phyloP scores from a whole-genome alignment of 2,888 invertebrate genomes.

The Machimus rusticus region DNA sequence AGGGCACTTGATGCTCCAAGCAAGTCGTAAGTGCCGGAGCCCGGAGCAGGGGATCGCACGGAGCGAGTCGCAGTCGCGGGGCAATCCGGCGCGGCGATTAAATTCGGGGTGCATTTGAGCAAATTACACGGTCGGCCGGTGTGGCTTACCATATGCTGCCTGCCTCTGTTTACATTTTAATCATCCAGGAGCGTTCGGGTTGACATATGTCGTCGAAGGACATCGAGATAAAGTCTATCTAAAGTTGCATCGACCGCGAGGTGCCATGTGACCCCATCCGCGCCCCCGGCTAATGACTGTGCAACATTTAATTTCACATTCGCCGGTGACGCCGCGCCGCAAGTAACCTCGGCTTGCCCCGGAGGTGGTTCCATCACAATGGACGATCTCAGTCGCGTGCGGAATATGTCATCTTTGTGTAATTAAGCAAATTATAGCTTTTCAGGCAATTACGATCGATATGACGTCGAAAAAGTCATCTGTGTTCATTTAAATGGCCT shows the following conservation, averaged over 20 bases:
- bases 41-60: neutral
- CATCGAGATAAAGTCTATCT: slow-evolving; percentile 38
- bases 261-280: slow-evolving; percentile 4
- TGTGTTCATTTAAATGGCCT: slow-evolving; percentile 10
- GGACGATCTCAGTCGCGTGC: slow-evolving; percentile 4
- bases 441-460: neutral
- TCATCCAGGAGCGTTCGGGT: slow-evolving; percentile 12
- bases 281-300: slow-evolving; percentile 22
- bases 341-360: slow-evolving; percentile 3
- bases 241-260: slow-evolving; percentile 27
- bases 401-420: slow-evolving; percentile 21
- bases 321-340: neutral
- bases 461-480: slow-evolving; percentile 12
- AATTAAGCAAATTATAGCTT: slow-evolving; percentile 33
- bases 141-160: slow-evolving; percentile 22
- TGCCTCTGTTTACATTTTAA: slow-evolving; percentile 39
- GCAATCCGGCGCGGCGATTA: neutral
- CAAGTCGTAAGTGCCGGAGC: neutral
- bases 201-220: slow-evolving; percentile 31
- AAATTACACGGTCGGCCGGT: slow-evolving; percentile 29
- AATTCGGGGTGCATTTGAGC: slow-evolving; percentile 35
- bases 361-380: slow-evolving; percentile 35
- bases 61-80: neutral
- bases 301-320: slow-evolving; percentile 39
- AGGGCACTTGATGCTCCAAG: slow-evolving; percentile 29